Evolutionary conservation across 2,797 vertebrate species (phyloP), one percentile per base, ranked within the genome.

Genomic region (Falco peregrinus): DNA sequence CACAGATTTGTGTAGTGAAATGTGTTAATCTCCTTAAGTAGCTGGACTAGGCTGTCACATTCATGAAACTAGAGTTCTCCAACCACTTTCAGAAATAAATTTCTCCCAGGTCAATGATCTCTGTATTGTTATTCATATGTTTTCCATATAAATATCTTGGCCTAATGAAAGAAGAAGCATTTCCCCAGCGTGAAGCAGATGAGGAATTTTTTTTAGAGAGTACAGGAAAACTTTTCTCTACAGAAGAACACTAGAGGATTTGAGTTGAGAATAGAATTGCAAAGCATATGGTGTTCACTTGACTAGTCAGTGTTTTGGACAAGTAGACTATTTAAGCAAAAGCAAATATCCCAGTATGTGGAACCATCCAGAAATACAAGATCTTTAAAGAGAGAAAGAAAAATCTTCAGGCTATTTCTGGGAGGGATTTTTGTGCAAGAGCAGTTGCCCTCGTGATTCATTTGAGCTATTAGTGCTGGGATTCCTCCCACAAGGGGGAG

Each of bases 401-500:
- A 89, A 93, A 56, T 60, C 31, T 17, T 84, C 41, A 53, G 24
- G 29, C 21, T 86, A 20, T 57, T 21, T 90, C 68, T 91, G 73
- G 16, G 51, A 93, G 57, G 16, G 33, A 35, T 13, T 68, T 74
- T 68, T 83, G 13, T 33, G 5, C 84, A 65, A 75, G 18, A 80
- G n/a, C 51, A 24, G 24, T 83, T 63, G 12, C 33, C 68, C 33
- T 90, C 18, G 81, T 35, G 64, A 80, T 67, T 79, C 3, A 11
- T 56, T 59, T 35, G 10, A 33, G 13, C 21, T 68, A 78, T 51
- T 63, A 93, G 75, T 67, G 8, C 45, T 65, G 25, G 12, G 16
- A 84, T 90, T 89, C 74, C 54, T 92, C 92, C 90, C 88, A 93
- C 83, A 57, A 94, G 83, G 61, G 90, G 83, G 80, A 93, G 83